These are phyloP conservation scores for Dynastes hyllus DNA, from an alignment of 2,888 invertebrate genomes.

Conservation along the genomic window DNA sequence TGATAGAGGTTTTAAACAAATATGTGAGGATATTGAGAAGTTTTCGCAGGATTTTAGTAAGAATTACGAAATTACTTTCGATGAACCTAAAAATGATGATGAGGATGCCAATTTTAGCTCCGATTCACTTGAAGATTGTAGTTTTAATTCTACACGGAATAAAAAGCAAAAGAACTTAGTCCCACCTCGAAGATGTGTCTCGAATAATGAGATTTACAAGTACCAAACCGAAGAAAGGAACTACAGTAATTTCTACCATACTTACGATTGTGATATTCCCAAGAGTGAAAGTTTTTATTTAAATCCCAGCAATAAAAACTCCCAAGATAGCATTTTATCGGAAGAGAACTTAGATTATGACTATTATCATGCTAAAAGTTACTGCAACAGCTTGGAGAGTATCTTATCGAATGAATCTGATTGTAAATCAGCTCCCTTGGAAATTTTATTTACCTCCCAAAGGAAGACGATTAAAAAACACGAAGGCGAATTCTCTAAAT, in stretches of 20 bases:
- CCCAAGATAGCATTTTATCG: constrained; percentile 86
- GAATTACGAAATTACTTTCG: constrained; percentile 63
- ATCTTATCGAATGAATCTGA: constrained; percentile 86
- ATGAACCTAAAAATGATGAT: constrained; percentile 61
- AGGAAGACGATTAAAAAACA: not conserved
- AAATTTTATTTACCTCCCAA: constrained; percentile 76
- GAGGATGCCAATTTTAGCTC: constrained; percentile 85
- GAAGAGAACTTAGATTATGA: constrained; percentile 72
- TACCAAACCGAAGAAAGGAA: constrained; percentile 61
- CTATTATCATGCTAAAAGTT: constrained; percentile 74
- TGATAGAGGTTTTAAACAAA: constrained; percentile 66
- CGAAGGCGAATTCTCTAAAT: constrained; percentile 60
- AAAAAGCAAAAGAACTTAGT: constrained; percentile 68
- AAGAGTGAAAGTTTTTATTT: constrained; percentile 89
- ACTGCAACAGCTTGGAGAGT: constrained; percentile 87
- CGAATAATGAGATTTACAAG: constrained; percentile 84
- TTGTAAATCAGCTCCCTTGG: constrained; percentile 85
- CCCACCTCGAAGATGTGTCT: constrained; percentile 80
- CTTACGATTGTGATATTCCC: constrained; percentile 68
- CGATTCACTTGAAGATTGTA: constrained; percentile 84
- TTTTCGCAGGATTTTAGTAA: constrained; percentile 67
- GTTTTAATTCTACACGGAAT: constrained; percentile 67
- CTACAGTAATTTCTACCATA: constrained; percentile 57
- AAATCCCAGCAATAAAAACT: constrained; percentile 79
- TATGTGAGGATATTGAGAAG: constrained; percentile 69